phyloP scores from a whole-genome alignment of 2,888 invertebrate genomes.

The Agrochola circellaris region DNA sequence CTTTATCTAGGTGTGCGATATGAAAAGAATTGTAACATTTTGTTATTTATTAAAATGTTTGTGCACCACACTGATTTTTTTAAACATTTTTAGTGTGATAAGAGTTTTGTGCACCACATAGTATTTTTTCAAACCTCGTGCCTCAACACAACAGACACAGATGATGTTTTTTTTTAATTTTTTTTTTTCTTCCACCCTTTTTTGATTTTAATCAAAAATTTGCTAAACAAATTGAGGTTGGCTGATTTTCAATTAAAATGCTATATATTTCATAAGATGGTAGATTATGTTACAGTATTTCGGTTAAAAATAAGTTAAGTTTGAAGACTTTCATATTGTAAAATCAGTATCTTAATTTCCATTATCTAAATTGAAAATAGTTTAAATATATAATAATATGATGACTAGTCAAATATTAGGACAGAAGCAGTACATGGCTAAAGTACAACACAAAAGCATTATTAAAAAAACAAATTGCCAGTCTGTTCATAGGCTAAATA shows the following conservation, averaged over 20 bases:
- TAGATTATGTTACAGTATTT: neutral
- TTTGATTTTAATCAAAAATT: neutral
- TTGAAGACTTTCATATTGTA: neutral
- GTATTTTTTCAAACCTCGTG: constrained; percentile 15
- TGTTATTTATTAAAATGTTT: constrained; percentile 1
- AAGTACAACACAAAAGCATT: constrained; percentile 55
- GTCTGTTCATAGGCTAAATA: constrained; percentile 26
- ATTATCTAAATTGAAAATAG: constrained; percentile 18
- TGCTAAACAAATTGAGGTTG: neutral
- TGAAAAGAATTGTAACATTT: neutral
- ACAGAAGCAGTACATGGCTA: constrained; percentile 34
- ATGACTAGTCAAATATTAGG: constrained; percentile 46
- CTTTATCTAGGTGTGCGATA: too few relatives aligned
- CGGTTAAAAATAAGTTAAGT: neutral
- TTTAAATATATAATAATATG: constrained; percentile 18
- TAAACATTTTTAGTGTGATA: neutral
- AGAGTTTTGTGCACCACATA: constrained; percentile 14
- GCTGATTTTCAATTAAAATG: neutral
- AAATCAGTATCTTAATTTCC: constrained; percentile 13
- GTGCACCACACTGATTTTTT: constrained; percentile 20
- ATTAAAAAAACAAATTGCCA: constrained; percentile 17
- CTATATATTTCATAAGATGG: neutral
- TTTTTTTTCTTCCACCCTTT: neutral
- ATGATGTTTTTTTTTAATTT: neutral
- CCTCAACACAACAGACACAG: neutral